phyloP scores from a whole-genome alignment of 2,888 invertebrate genomes.

The Dysmachus trigonus region DNA sequence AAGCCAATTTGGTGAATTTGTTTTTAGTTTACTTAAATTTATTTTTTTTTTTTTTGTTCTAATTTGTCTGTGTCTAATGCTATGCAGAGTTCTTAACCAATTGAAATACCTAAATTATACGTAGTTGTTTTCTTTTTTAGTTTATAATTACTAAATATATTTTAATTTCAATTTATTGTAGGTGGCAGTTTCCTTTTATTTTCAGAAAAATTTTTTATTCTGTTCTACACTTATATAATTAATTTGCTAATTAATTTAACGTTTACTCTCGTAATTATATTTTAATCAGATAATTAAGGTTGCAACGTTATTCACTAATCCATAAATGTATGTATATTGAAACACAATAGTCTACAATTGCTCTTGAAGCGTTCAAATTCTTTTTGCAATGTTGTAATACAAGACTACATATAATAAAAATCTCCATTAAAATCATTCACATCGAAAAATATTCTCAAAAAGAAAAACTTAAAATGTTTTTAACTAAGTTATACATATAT shows the following conservation, averaged over 20 bases:
- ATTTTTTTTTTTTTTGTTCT: background rate
- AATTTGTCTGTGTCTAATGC: background rate
- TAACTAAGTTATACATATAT: background rate
- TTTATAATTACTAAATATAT: conserved; percentile 12
- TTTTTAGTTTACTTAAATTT: background rate
- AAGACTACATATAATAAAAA: background rate
- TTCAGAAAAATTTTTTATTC: background rate
- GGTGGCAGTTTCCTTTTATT: conserved; percentile 33
- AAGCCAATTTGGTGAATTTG: conserved; percentile 13
- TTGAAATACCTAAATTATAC: background rate
- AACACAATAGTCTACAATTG: background rate
- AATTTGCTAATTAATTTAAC: conserved; percentile 1
- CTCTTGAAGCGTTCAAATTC: background rate
- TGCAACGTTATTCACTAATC: background rate
- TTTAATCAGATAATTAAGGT: background rate
- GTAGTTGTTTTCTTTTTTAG: background rate
- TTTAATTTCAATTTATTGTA: conserved; percentile 30
- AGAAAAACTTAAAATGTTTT: background rate
- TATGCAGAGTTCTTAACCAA: conserved; percentile 8
- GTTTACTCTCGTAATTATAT: background rate
- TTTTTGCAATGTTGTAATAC: background rate
- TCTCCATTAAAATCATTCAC: background rate
- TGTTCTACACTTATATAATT: conserved; percentile 2
- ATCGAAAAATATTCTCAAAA: background rate
- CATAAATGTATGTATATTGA: background rate